phyloP scores from a whole-genome alignment of 2,113 vertebrate genomes.

The Chrysemys picta region DNA sequence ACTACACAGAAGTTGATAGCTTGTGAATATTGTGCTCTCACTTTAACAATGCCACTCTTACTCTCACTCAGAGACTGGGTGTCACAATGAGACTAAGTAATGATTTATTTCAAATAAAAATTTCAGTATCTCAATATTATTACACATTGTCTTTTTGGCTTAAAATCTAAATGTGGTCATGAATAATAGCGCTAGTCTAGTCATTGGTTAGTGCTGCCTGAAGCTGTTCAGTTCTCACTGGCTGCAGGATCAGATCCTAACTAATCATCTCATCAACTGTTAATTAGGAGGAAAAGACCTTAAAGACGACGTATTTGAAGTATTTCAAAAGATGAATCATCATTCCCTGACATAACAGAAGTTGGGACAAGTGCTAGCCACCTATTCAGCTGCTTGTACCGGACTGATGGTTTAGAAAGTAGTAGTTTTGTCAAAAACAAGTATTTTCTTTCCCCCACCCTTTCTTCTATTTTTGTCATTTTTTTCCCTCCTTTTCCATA shows the following conservation, averaged over 20 bases:
- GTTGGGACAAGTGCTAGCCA: background rate
- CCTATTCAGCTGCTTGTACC: background rate
- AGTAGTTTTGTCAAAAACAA: background rate
- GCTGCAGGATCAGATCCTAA: background rate
- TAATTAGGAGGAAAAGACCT: background rate
- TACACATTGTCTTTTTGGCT: background rate
- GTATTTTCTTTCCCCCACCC: background rate
- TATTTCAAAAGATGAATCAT: background rate
- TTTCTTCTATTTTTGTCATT: background rate
- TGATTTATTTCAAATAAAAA: background rate
- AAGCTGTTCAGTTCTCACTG: background rate
- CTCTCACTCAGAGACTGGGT: background rate
- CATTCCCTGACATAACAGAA: background rate
- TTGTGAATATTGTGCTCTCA: background rate
- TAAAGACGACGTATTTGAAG: background rate
- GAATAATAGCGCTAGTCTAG: too few relatives aligned
- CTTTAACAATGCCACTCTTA: background rate
- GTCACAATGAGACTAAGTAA: background rate
- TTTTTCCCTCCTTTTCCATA: background rate
- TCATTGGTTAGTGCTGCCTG: background rate
- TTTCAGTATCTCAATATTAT: too few relatives aligned
- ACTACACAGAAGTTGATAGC: background rate
- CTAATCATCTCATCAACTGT: background rate
- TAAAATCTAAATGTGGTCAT: background rate
- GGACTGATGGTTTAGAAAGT: background rate